Base-by-base conservation (phyloP, 1,140 invertebrate genomes). In the Drosophila miranda region DNA sequence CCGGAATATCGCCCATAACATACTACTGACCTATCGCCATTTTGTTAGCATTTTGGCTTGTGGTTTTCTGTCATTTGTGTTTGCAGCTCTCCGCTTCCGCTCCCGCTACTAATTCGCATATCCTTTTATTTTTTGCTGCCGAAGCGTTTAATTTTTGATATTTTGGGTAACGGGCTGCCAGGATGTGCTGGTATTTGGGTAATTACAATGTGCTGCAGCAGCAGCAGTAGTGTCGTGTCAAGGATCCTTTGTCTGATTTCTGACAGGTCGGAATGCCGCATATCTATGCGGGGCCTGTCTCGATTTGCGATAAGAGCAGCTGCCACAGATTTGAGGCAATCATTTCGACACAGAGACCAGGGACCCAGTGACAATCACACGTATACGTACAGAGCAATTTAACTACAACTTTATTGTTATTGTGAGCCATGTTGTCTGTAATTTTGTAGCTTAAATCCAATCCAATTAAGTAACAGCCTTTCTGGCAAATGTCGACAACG, bases 391-490 rank as follows among this genome's bases (percentile, higher is more conserved):
- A 38, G 42, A 74, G 70, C 62, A 68, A 68, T 69, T 81, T 69
- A 82, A 80, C 60, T 86, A 77, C 72, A 80, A 80, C 68, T 84
- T 84, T 81, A 86, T 77, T 84, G 81, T 84, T 84, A 84, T 86
- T 86, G 81, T 76, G 60, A 75, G 74, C 77, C 74, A 52, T 84
- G 81, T 78, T 81, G 82, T 69, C 77, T 75, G 81, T 80, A 86
- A 86, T 84, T 84, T 84, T 63, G 80, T 58, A 80, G 81, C 82
- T 84, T 81, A 86, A 87, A 75, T 83, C 82, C 78, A 87, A 87
- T 87, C 82, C 83, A 87, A 87, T 87, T 87, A 87, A 88, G 83
- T 87, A 82, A 78, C 82, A 87, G 70, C 82, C 83, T 87, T 76
- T 74, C 87, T 87, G 77, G 64, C 81, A 86, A 82, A 81, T 81